Evolutionary conservation across 2,797 vertebrate species (phyloP), one percentile per base, ranked within the genome.

Genomic region (Enoplosus armatus): DNA sequence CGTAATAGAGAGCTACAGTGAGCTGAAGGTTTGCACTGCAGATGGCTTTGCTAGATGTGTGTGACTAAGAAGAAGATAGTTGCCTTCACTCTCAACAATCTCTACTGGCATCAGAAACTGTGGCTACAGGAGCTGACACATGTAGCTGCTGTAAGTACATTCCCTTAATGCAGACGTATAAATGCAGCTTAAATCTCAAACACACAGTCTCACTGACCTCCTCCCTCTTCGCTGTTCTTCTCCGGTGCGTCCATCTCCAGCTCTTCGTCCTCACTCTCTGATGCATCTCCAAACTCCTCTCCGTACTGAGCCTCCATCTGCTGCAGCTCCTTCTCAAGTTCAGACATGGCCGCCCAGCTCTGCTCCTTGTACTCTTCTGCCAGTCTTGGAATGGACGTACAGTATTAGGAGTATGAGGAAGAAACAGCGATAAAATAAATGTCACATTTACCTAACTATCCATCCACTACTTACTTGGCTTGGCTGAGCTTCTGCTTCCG

Each of bases 291-390:
- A 89, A 99, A 99, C 91, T 98, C 95, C 85, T 97, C 91, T 50
- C 96, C 97, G 0, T 99, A 99, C 68, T 95, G 96, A 2, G 97
- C 97, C 85, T 99, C 98, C 68, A 99, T 99, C 94, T 98, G 97
- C 93, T 96, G 96, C 81, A 99, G 94, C 83, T 97, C 97, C 89
- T 96, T 98, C 93, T 99, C 98, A 41, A 99, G 91, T 68, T 97
- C 95, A 3, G 97, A 97, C 97, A 97, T 94, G 5, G 96, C 94
- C 6, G 96, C 95, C 98, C 98, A 99, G 92, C 97, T 99, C 94
- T 98, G 98, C 82, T 99, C 98, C 88, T 96, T 94, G 90, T 99
- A 99, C 73, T 97, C 95, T 78, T 97, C 97, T 0, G 95, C 97
- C 87, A 98, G 92, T 68, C 98, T 98, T 73, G 8, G 8, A n/a